Evolutionary conservation across 2,888 invertebrate genomes (phyloP).

Genomic region (Holacanthella duospinosa): DNA sequence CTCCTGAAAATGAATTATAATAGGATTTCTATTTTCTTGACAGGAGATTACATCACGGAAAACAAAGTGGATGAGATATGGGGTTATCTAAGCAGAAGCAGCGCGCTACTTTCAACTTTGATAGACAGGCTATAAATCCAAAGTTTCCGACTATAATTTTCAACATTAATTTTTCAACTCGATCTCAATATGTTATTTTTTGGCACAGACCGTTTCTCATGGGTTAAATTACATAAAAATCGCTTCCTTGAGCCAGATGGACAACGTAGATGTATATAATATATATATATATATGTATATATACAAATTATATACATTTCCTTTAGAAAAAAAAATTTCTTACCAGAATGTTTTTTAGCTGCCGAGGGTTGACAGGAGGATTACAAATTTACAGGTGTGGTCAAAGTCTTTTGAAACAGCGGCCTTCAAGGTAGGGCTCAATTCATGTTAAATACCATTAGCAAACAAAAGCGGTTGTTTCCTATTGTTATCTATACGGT

Average conservation of each 20-base stretch:
- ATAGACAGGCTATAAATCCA: conserved; percentile 1
- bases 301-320: too few species aligned
- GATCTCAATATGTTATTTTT: conserved; percentile 1
- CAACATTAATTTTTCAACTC: neutral
- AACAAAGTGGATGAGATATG: neutral
- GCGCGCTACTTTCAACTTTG: too few species aligned
- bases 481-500: neutral
- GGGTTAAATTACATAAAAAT: too few species aligned
- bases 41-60: conserved; percentile 3
- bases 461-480: neutral
- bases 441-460: neutral
- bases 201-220: too few species aligned
- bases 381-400: neutral
- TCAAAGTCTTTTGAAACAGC: neutral
- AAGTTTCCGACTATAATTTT: neutral
- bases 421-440: neutral
- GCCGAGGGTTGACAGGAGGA: neutral
- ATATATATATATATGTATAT: too few species aligned
- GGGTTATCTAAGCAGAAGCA: neutral
- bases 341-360: too few species aligned
- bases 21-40: neutral
- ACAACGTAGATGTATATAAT: too few species aligned
- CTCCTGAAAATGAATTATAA: neutral
- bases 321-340: too few species aligned
- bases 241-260: too few species aligned